phyloP scores from a whole-genome alignment of 2,797 vertebrate genomes.

The Rousettus madagascariensis region DNA sequence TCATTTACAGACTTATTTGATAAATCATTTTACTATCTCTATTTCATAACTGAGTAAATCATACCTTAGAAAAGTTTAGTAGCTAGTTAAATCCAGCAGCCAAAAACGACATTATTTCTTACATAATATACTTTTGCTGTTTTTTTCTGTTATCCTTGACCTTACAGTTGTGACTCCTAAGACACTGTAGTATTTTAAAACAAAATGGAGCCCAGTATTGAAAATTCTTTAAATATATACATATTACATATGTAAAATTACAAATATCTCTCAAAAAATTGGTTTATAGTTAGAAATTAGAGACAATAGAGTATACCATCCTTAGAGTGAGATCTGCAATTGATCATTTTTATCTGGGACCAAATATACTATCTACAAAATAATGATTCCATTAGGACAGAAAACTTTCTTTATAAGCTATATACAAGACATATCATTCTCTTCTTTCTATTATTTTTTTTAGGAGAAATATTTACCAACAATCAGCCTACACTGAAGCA shows the following conservation, averaged over 20 bases:
- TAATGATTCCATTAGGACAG: neutral
- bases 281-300: neutral
- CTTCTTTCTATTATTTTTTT: neutral
- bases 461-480: neutral
- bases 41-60: conserved; percentile 13
- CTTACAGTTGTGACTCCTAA: neutral
- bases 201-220: neutral
- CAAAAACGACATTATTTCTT: neutral
- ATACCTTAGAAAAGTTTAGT: neutral
- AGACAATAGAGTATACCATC: neutral
- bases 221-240: neutral
- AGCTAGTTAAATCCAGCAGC: neutral
- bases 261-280: neutral
- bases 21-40: conserved; percentile 37
- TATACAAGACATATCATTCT: neutral
- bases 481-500: neutral
- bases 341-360: neutral
- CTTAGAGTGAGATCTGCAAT: neutral
- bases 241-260: neutral
- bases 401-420: neutral
- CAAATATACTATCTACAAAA: neutral
- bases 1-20: conserved; percentile 21
- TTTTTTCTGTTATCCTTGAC: neutral
- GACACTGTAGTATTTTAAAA: neutral
- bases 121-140: neutral